A percentile compares a stretch with the other conserved stretches of the same genome.
Evolutionary conservation across 1,140 invertebrate species (phyloP).

Genomic region (Drosophila prosaltans): DNA sequence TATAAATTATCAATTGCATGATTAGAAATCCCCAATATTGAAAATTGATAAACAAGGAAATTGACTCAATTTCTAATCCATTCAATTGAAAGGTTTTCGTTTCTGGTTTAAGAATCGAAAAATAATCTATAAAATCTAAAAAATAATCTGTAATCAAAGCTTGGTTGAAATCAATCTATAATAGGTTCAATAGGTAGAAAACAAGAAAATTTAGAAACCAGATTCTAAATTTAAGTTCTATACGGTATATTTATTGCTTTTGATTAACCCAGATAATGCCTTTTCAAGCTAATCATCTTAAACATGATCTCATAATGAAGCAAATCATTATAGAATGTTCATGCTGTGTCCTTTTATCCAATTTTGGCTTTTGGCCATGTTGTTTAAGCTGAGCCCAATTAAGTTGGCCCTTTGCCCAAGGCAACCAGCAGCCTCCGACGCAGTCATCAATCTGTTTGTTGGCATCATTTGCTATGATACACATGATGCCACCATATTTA

Average conservation of each 20-base stretch:
- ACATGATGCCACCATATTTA: background rate
- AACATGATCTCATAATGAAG: background rate
- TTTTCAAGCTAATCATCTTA: background rate
- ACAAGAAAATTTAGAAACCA: too few species aligned
- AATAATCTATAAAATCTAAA: too few species aligned
- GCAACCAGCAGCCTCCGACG: conserved; percentile 5
- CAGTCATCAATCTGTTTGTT: background rate
- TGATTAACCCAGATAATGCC: too few species aligned
- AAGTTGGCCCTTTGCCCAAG: conserved; percentile 5
- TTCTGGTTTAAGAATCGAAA: too few species aligned
- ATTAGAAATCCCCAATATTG: background rate
- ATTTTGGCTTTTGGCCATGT: conserved; percentile 1
- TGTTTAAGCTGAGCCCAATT: conserved; percentile 4
- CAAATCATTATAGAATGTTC: background rate
- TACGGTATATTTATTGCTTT: too few species aligned
- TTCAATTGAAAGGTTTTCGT: background rate
- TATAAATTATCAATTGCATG: conserved; percentile 8
- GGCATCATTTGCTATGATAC: too few species aligned
- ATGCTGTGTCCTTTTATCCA: background rate
- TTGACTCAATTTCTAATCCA: background rate
- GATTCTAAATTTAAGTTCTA: too few species aligned
- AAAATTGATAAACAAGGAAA: background rate
- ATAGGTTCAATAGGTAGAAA: too few species aligned
- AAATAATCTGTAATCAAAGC: too few species aligned
- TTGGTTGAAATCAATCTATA: too few species aligned